These are phyloP conservation scores for Coelopa frigida DNA, from an alignment of 1,140 invertebrate species.

Conservation along the genomic window DNA sequence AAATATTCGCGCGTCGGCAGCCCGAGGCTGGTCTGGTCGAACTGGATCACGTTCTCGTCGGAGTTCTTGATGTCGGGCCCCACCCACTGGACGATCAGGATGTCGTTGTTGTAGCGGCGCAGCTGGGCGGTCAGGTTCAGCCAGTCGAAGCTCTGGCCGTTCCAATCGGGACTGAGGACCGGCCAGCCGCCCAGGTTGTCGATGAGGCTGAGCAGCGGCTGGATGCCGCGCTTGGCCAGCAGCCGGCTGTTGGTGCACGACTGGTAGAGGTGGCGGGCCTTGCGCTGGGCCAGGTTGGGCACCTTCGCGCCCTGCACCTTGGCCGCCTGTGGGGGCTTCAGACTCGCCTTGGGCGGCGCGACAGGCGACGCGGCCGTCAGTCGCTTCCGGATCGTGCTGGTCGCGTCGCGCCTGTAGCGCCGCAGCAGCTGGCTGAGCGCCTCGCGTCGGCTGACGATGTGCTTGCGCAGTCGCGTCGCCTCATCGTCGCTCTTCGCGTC, in stretches of 20 bases:
- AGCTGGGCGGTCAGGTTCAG: conserved; percentile 66
- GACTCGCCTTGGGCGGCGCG: no score
- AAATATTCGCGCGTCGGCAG: conserved; percentile 82
- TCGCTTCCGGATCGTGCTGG: conserved; percentile 23
- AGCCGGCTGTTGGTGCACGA: conserved; percentile 78
- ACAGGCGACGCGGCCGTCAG: no score
- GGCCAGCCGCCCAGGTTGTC: conserved; percentile 79
- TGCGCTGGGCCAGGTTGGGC: conserved; percentile 54
- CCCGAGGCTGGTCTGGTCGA: conserved; percentile 82
- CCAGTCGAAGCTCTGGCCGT: conserved; percentile 62
- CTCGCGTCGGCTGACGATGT: conserved; percentile 27
- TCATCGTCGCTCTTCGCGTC: conserved; percentile 8
- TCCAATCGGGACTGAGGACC: conserved; percentile 60
- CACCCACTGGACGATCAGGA: conserved; percentile 72
- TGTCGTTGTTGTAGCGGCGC: conserved; percentile 75
- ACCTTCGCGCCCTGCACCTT: no score
- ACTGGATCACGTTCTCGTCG: conserved; percentile 75
- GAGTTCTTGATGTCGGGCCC: conserved; percentile 85
- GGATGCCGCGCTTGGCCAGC: conserved; percentile 58
- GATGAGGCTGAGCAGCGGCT: conserved; percentile 65
- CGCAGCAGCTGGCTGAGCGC: conserved; percentile 23
- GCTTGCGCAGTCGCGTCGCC: conserved; percentile 4
- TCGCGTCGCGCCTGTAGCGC: conserved; percentile 29
- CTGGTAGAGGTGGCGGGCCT: conserved; percentile 72
- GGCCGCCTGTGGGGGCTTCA: no score